A percentile compares a stretch with the other conserved stretches of the same genome.
Evolutionary conservation across 2,888 invertebrate genomes (phyloP).

Genomic region (Torymus aiolomorphi): DNA sequence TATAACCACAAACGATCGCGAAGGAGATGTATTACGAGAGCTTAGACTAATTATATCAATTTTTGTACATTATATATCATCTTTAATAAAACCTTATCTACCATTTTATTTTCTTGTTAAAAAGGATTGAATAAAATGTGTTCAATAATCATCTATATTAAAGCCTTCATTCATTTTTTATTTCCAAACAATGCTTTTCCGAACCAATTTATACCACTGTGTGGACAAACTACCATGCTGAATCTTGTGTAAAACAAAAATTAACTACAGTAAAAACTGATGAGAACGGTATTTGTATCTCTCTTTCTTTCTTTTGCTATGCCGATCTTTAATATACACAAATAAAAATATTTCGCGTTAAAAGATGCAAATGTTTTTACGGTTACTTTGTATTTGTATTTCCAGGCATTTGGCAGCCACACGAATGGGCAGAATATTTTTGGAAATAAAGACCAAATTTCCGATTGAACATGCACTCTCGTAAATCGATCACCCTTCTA

Average conservation of each 20-base stretch:
- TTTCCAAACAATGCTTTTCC: slow-evolving; percentile 47
- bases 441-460: slow-evolving; percentile 75
- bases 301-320: slow-evolving; percentile 58
- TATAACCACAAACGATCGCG: slow-evolving; percentile 87
- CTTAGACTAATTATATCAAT: slow-evolving; percentile 47
- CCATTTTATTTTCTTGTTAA: slow-evolving; percentile 41
- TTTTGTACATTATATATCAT: slow-evolving; percentile 52
- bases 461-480: slow-evolving; percentile 70
- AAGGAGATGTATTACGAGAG: slow-evolving; percentile 76
- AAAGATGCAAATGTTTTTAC: slow-evolving; percentile 60
- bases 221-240: slow-evolving; percentile 45
- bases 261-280: background rate
- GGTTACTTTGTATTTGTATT: slow-evolving; percentile 74
- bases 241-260: slow-evolving; percentile 30
- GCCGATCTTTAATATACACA: slow-evolving; percentile 30
- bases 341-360: slow-evolving; percentile 35
- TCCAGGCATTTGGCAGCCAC: slow-evolving; percentile 73
- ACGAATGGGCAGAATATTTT: slow-evolving; percentile 65
- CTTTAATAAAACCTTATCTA: slow-evolving; percentile 17
- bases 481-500: slow-evolving; percentile 68
- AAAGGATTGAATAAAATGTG: slow-evolving; percentile 48
- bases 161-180: slow-evolving; percentile 51
- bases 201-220: slow-evolving; percentile 48
- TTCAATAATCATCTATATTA: slow-evolving; percentile 45
- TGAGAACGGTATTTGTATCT: slow-evolving; percentile 62